These are phyloP conservation scores for Trachelus tabidus DNA, from an alignment of 2,888 invertebrate genomes.

Conservation along the genomic window DNA sequence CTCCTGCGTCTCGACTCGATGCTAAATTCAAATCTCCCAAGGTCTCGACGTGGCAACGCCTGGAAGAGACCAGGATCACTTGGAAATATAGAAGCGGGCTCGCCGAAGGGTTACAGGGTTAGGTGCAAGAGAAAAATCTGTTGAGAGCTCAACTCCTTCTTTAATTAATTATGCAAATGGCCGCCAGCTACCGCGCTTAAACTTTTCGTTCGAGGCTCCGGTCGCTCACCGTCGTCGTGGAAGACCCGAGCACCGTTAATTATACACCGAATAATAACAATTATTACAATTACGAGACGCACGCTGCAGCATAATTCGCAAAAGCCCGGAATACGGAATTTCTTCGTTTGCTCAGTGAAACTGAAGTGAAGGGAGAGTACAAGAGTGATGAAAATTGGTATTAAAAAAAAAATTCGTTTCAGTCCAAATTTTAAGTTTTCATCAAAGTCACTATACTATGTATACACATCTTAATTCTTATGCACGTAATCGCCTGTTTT, in stretches of 20 bases:
- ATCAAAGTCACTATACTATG: too few species aligned
- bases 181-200: slow-evolving; percentile 56
- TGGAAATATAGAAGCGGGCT: not conserved
- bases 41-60: slow-evolving; percentile 8
- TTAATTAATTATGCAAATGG: slow-evolving; percentile 63
- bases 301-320: slow-evolving; percentile 34
- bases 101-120: slow-evolving; percentile 27
- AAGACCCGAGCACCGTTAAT: slow-evolving; percentile 54
- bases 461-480: too few species aligned
- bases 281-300: slow-evolving; percentile 56
- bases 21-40: not conserved
- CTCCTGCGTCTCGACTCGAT: not conserved
- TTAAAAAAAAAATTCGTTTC: not conserved
- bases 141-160: slow-evolving; percentile 60
- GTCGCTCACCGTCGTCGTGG: not conserved
- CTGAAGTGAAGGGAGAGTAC: not conserved
- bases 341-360: slow-evolving; percentile 12
- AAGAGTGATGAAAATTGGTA: not conserved
- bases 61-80: not conserved
- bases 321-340: slow-evolving; percentile 38
- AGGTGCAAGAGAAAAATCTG: slow-evolving; percentile 52
- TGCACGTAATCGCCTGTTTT: too few species aligned
- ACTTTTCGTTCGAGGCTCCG: slow-evolving; percentile 55
- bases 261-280: slow-evolving; percentile 62
- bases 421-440: not conserved